Evolutionary conservation across 2,888 invertebrate species (phyloP), one percentile per base, ranked within the genome.

Genomic region (Tillus elongatus): DNA sequence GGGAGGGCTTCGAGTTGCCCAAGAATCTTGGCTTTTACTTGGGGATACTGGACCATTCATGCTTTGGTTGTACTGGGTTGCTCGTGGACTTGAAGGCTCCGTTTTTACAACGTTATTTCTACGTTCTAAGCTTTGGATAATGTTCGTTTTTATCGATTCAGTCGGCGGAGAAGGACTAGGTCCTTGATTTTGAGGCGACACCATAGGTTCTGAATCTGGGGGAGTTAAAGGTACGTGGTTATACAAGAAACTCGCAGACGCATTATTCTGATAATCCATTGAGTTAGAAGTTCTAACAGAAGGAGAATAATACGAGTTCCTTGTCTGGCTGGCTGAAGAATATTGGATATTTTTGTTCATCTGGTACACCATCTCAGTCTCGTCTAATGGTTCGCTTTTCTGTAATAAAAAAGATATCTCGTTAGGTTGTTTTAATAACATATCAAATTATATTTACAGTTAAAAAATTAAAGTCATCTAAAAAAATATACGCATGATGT

Each of bases 321-420:
- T n/a, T n/a, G n/a, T n/a, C n/a, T n/a, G n/a, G n/a, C n/a, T n/a
- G n/a, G n/a, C n/a, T n/a, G n/a, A n/a, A n/a, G n/a, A n/a, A n/a
- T n/a, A n/a, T n/a, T n/a, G n/a, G n/a, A n/a, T n/a, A n/a, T n/a
- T n/a, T n/a, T n/a, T n/a, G n/a, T n/a, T n/a, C n/a, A n/a, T n/a
- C n/a, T n/a, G n/a, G n/a, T n/a, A 76, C 42, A 75, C 75, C 50
- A 75, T 73, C 12, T 43, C 35, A 60, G 63, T 62, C 15, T 54
- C 54, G 6, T 68, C 67, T 40, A 59, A 51, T 0, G 63, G 62
- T 58, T 75, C 75, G 42, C 71, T 64, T 70, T 77, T 77, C 77
- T 77, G 66, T 9, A 69, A 58, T 31, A 8, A 31, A 10, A 6
- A 31, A 31, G 8, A 8, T 4, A 4, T 4, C 13, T 10, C 13